phyloP scores from a whole-genome alignment of 2,113 vertebrate genomes.

The Tragelaphus buxtoni region DNA sequence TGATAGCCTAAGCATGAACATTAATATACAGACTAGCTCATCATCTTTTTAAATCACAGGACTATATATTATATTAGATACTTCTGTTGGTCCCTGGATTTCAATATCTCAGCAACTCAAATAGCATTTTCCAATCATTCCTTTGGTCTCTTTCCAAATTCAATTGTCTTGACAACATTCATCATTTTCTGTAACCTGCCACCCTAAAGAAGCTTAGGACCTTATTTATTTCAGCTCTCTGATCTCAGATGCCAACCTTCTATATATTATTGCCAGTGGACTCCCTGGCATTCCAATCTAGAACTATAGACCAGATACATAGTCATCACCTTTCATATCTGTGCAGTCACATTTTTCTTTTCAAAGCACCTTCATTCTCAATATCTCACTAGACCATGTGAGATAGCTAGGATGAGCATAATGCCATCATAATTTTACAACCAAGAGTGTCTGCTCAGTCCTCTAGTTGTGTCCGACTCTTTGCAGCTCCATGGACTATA shows the following conservation, averaged over 20 bases:
- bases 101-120: slow-evolving; percentile 67
- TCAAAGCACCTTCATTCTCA: slow-evolving; percentile 3
- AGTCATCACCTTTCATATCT: slow-evolving; percentile 12
- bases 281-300: neutral
- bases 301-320: neutral
- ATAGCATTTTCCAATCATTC: slow-evolving; percentile 47
- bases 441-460: neutral
- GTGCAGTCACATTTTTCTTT: neutral
- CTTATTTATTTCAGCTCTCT: slow-evolving; percentile 57
- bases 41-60: slow-evolving; percentile 41
- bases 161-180: slow-evolving; percentile 59
- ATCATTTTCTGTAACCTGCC: slow-evolving; percentile 59
- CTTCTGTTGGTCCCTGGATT: slow-evolving; percentile 44
- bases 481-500: too few relatives aligned
- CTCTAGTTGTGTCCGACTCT: neutral
- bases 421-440: neutral
- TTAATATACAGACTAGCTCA: slow-evolving; percentile 43
- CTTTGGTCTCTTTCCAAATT: slow-evolving; percentile 59
- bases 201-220: slow-evolving; percentile 18
- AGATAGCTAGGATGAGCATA: neutral
- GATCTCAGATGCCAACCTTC: slow-evolving; percentile 28
- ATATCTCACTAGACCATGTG: neutral
- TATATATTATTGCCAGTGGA: neutral
- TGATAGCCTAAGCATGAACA: neutral
- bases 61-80: slow-evolving; percentile 35